Conservation (phyloP, 2,113 vertebrate species). For the Aythya baeri region DNA sequence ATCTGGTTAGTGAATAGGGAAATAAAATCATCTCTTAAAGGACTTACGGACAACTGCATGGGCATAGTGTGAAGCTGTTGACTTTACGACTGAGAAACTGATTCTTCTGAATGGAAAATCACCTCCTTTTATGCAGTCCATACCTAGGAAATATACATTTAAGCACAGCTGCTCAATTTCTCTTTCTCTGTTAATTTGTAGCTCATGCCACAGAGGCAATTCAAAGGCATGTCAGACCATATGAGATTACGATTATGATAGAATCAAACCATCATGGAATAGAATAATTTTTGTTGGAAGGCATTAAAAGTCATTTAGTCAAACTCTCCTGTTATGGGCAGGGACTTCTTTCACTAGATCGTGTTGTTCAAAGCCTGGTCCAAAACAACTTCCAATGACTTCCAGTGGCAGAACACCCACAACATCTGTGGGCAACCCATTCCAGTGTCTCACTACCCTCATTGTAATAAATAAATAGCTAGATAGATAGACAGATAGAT, state of each 20-base stretch:
- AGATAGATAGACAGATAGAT: no score
- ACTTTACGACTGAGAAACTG: neutral
- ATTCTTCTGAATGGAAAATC: neutral
- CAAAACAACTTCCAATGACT: neutral
- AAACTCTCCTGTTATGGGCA: neutral
- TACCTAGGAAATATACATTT: neutral
- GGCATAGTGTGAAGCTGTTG: neutral
- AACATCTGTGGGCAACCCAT: neutral
- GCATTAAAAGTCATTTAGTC: neutral
- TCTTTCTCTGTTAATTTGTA: neutral
- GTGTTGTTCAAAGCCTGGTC: neutral
- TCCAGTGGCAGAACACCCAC: neutral
- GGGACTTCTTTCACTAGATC: neutral
- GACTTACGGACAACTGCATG: rapidly evolving
- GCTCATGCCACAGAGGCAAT: neutral
- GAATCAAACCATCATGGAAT: neutral
- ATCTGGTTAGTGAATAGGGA: neutral
- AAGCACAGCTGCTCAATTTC: neutral
- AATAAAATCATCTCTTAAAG: neutral
- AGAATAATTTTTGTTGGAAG: neutral
- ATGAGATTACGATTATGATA: neutral
- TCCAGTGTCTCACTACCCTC: neutral
- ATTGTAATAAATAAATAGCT: neutral
- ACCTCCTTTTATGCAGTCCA: neutral
- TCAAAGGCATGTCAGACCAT: neutral